These are phyloP conservation scores for Semibalanus balanoides DNA, from an alignment of 1,140 invertebrate genomes.

Conservation along the genomic window DNA sequence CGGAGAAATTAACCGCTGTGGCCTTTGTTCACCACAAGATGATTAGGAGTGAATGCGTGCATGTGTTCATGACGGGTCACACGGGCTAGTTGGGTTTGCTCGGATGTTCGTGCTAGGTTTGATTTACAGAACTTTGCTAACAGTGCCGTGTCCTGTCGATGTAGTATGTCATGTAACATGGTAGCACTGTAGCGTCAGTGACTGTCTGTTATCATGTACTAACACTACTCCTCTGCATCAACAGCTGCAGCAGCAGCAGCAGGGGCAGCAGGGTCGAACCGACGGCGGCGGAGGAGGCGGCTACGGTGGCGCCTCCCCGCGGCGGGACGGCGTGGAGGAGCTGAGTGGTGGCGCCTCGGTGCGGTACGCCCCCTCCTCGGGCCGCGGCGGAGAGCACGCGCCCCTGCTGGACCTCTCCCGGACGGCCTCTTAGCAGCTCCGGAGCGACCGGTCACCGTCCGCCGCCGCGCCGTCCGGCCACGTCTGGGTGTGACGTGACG, in stretches of 20 bases:
- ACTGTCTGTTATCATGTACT: neutral
- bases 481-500: too few relatives aligned
- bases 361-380: neutral
- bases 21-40: too few relatives aligned
- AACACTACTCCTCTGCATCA: neutral
- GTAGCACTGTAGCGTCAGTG: neutral
- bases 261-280: neutral
- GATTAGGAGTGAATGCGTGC: too few relatives aligned
- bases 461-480: too few relatives aligned
- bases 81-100: neutral
- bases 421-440: neutral
- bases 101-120: neutral
- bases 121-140: too few relatives aligned
- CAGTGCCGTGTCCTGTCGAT: neutral
- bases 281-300: too few relatives aligned
- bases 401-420: neutral
- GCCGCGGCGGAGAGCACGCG: neutral
- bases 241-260: neutral
- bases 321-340: neutral
- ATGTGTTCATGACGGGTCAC: too few relatives aligned
- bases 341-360: neutral
- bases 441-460: too few relatives aligned
- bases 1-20: too few relatives aligned
- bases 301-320: neutral
- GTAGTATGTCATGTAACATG: neutral